phyloP scores from a whole-genome alignment of 1,140 invertebrate genomes.

The Globodera ellingtonae region DNA sequence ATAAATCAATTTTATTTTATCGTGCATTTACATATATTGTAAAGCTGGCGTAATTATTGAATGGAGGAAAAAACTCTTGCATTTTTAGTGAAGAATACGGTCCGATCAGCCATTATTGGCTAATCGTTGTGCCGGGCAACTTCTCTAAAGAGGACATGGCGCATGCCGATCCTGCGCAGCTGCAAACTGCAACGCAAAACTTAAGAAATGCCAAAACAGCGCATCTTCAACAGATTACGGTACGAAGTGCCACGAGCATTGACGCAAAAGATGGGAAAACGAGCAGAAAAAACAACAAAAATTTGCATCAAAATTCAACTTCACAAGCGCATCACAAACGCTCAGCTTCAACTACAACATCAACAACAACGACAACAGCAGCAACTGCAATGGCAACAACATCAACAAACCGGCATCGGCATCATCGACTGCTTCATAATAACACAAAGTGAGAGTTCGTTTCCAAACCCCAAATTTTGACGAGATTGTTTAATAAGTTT shows the following conservation, averaged over 20 bases:
- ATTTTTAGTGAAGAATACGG: slow-evolving; percentile 87
- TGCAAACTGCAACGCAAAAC: slow-evolving; percentile 25
- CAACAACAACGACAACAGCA: background rate
- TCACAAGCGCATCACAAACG: background rate
- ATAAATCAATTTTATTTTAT: background rate
- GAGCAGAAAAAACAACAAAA: background rate
- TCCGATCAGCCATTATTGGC: slow-evolving; percentile 94
- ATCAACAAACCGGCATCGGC: background rate
- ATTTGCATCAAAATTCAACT: background rate
- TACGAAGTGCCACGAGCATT: slow-evolving; percentile 11
- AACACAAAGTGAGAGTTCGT: background rate
- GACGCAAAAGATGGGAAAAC: background rate
- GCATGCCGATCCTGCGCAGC: slow-evolving; percentile 43
- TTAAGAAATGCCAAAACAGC: slow-evolving; percentile 16
- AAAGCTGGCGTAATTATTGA: no score
- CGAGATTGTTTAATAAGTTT: background rate
- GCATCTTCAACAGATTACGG: slow-evolving; percentile 19
- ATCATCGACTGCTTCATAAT: background rate
- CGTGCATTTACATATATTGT: background rate
- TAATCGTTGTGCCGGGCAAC: slow-evolving; percentile 91
- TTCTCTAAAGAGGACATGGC: slow-evolving; percentile 68
- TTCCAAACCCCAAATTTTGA: no score
- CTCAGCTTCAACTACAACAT: background rate
- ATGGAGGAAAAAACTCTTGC: background rate
- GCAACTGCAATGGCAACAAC: background rate